Evolutionary conservation across 2,797 vertebrate genomes (phyloP), one percentile per base, ranked within the genome.

Genomic region (Oreonectes daqikongensis): DNA sequence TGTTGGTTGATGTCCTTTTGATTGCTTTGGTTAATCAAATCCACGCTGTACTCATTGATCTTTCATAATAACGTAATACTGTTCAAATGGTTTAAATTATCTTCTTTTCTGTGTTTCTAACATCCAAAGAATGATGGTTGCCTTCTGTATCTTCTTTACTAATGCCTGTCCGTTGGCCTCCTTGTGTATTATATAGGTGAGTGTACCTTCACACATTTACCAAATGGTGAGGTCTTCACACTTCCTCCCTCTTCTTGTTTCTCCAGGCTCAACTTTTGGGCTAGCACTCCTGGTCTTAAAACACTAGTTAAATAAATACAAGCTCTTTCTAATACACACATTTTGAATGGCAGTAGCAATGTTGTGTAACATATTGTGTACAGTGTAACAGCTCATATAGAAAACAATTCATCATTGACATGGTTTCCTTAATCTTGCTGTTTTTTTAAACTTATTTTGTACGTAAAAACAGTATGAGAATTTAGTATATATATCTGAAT

Each of bases 191-290:
- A 92, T 87, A 92, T 93, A 92, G 89, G 91, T 92, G 92, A 90
- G 89, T 83, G 77, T 63, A 77, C 79, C 84, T 91, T 92, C 89
- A 91, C 92, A 92, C 91, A 5, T 90, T 4, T 46, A 84, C 87
- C 93, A 94, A 93, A 93, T 94, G 93, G 92, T 75, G 66, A 81
- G 74, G 75, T 84, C 75, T 87, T 91, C 89, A 88, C 89, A 81
- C 87, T 50, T 76, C 75, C 78, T 75, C 68, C 72, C 38, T 59
- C 55, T 17, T 79, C 80, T 85, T 83, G 86, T 82, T 76, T 69
- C 80, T 85, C 75, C 75, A 75, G 52, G 38, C 26, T 80, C 82
- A 78, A 64, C 80, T 79, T 69, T 53, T 42, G 61, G 80, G 44
- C 61, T 46, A 53, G 55, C 59, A 64, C 71, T 79, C 70, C 82